phyloP scores from a whole-genome alignment of 1,140 invertebrate genomes.

The Scaptomyza pallida region DNA sequence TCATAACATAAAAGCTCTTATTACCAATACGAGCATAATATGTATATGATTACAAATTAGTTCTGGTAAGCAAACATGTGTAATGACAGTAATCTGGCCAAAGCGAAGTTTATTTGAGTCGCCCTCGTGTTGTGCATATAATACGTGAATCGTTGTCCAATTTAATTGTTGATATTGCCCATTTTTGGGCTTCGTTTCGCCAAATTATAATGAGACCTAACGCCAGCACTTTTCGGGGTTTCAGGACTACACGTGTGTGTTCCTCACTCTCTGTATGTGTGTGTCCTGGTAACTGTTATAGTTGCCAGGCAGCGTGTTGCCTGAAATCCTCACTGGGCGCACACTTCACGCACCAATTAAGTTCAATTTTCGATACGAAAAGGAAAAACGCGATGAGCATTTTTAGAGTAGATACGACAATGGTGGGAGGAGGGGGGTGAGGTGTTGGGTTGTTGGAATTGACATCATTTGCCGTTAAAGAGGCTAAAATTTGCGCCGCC shows the following conservation, averaged over 20 bases:
- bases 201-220: constrained; percentile 68
- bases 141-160: constrained; percentile 33
- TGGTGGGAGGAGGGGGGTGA: not conserved
- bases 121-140: not conserved
- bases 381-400: constrained; percentile 48
- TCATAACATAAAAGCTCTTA: no score
- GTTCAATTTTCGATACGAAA: constrained; percentile 66
- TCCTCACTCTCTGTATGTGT: constrained; percentile 2
- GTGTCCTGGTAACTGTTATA: constrained; percentile 25
- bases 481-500: constrained; percentile 32
- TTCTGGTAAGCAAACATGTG: not conserved
- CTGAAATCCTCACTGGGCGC: constrained; percentile 52
- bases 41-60: not conserved
- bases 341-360: constrained; percentile 80
- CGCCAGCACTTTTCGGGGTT: not conserved
- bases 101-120: not conserved
- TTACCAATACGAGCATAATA: no score
- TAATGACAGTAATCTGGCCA: not conserved
- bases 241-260: not conserved
- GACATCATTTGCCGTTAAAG: constrained; percentile 78
- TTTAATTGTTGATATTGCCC: constrained; percentile 48
- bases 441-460: constrained; percentile 49
- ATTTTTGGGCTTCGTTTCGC: constrained; percentile 27
- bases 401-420: not conserved
- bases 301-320: constrained; percentile 60